Evolutionary conservation across 2,797 vertebrate species (phyloP).

Genomic region (Basileuterus tristriatus): DNA sequence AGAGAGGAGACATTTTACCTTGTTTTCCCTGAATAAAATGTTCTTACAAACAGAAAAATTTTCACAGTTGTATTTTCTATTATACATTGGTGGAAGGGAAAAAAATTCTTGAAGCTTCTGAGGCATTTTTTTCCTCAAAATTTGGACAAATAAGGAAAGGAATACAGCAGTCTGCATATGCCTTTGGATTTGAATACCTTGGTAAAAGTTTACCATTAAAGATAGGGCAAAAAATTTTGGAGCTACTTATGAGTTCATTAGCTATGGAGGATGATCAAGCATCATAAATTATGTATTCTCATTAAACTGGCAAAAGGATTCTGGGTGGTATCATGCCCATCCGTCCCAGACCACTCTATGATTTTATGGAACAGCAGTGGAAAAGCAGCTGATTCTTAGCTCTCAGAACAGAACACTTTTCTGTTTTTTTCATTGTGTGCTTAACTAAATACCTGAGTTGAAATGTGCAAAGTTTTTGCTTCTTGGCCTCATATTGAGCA

Average conservation of each 20-base stretch:
- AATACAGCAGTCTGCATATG: background rate
- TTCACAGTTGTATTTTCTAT: background rate
- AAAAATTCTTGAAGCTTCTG: background rate
- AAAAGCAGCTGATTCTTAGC: background rate
- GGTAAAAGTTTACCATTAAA: background rate
- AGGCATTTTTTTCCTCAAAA: background rate
- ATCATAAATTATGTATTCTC: background rate
- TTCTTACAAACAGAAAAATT: background rate
- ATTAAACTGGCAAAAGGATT: background rate
- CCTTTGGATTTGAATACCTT: background rate
- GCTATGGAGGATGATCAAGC: background rate
- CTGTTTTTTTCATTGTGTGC: fast-evolving
- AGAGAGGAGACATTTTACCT: background rate
- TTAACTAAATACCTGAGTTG: background rate
- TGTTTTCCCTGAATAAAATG: background rate
- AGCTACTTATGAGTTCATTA: background rate
- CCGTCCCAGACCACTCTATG: background rate
- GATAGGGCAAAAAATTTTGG: background rate
- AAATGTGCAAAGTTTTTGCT: background rate
- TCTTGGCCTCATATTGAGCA: background rate
- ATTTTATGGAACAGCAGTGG: background rate
- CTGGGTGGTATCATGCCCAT: background rate
- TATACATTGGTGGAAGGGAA: fast-evolving
- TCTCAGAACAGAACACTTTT: background rate
- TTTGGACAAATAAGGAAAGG: background rate